Base-by-base conservation (phyloP, 1,140 invertebrate species). In the Goniozus legneri region DNA sequence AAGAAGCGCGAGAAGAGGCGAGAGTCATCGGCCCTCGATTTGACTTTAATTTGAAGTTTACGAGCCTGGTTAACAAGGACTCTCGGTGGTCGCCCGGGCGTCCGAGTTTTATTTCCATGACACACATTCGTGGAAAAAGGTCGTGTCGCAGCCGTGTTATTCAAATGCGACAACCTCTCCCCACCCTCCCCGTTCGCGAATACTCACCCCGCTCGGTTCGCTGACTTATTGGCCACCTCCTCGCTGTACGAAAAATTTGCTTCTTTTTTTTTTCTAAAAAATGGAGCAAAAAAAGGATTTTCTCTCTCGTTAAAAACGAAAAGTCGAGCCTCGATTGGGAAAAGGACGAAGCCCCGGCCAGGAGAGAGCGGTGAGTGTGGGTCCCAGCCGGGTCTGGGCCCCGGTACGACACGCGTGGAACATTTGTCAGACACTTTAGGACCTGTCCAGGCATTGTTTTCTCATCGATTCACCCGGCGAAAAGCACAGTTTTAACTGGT, bases 61-160 rank as follows among this genome's bases (percentile, higher is more conserved):
- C 60, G 56, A 64, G 60, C 52, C 41, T 56, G 47, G 49, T 64
- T 51, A 54, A 48, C 50, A 56, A 52, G 34, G 57, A 49, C 39
- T 50, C 58, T 54, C 58, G 66, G 67, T 69, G 69, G 67, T 67
- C 69, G 42, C 58, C 47, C n/a, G 33, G 35, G 32, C 40, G 38
- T 38, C 30, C n/a, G 35, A 52, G 51, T 65, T 67, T 70, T 67
- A 65, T 67, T 50, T 51, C n/a, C 56, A 47, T 60, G 58, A 40
- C 62, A 60, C 52, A 63, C 57, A 67, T 64, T 53, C 60, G 51
- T 56, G 52, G 56, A 58, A 58, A 56, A 57, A 61, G 60, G 61
- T 58, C 65, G 56, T 69, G 67, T 71, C 60, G 67, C 44, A 57
- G 56, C 40, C 67, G 58, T 72, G 69, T 72, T 72, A 72, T 72